Base-by-base conservation (phyloP, 2,797 vertebrate genomes). In the Tragelaphus oryx region DNA sequence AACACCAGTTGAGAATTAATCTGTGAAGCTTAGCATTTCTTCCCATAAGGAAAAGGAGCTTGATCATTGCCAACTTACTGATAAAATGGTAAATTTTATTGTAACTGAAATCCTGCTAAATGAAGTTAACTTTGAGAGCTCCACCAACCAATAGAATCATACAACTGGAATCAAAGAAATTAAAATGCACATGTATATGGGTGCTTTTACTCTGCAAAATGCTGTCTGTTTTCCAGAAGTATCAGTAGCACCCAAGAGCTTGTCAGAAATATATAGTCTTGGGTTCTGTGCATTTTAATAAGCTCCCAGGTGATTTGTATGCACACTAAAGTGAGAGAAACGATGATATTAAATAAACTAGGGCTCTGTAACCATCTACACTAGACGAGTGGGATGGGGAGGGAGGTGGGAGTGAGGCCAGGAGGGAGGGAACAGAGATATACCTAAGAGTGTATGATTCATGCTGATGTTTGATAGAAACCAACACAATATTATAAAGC, bases 111-210 rank as follows among this genome's bases (percentile, higher is more conserved):
- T 46, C 33, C 50, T 95, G 26, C 33, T 81, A 76, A 81, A 28
- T 57, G 44, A 92, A 86, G 50, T 76, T 76, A 96, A 79, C 89
- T 88, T 84, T 89, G 59, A 89, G 68, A 89, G 7, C 85, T 86
- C 54, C 8, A 68, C 41, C 20, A 83, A 68, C 37, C 46, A 85
- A 44, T 33, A 33, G 48, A 93, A 57, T 57, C 28, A 44, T 37
- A n/a, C 18, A 80, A 54, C 28, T 62, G 16, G 24, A 93, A 87
- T 44, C 44, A 91, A 60, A 94, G 14, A 93, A 83, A 54, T 5
- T 57, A 60, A 71, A 82, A 74, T 46, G 28, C 20, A 59, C 65
- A 50, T 9, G 0, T 55, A 17, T 12, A 22, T 4, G 75, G 37
- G 9, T 57, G 20, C 33, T 89, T 48, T 76, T 55, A 13, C 8